phyloP scores from a whole-genome alignment of 2,888 invertebrate genomes.

The Resseliella maxima region DNA sequence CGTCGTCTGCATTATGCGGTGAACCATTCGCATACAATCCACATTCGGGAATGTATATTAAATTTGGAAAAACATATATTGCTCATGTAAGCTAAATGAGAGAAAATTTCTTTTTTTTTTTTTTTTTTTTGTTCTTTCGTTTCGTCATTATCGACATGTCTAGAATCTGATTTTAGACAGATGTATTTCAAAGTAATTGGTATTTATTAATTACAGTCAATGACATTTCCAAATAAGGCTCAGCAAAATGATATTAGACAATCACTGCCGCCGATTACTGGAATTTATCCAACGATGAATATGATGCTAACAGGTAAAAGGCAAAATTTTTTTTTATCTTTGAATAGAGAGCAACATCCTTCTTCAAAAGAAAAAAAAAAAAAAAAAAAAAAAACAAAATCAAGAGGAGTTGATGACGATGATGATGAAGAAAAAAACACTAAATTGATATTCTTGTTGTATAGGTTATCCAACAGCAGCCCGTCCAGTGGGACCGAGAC shows the following conservation, averaged over 20 bases:
- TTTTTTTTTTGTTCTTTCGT: too few species aligned
- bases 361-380: not conserved
- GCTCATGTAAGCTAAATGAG: constrained; percentile 65
- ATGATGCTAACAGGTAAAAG: constrained; percentile 67
- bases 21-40: constrained; percentile 63
- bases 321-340: not conserved
- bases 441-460: not conserved
- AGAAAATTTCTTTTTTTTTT: too few species aligned
- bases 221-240: constrained; percentile 62
- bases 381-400: too few species aligned
- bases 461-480: constrained; percentile 53
- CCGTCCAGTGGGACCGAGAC: constrained; percentile 65
- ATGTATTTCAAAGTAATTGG: too few species aligned
- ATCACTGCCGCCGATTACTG: constrained; percentile 66
- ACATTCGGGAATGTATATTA: constrained; percentile 67
- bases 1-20: constrained; percentile 59
- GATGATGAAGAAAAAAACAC: too few species aligned
- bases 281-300: constrained; percentile 67
- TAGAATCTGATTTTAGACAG: too few species aligned
- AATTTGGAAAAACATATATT: constrained; percentile 67
- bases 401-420: too few species aligned
- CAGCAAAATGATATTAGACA: constrained; percentile 66
- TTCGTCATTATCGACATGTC: too few species aligned
- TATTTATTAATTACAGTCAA: constrained; percentile 54
- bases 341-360: too few species aligned